A percentile compares a stretch with the other conserved stretches of the same genome.
Conservation (phyloP, 2,797 vertebrate genomes). For the Sebastes vulpes region DNA sequence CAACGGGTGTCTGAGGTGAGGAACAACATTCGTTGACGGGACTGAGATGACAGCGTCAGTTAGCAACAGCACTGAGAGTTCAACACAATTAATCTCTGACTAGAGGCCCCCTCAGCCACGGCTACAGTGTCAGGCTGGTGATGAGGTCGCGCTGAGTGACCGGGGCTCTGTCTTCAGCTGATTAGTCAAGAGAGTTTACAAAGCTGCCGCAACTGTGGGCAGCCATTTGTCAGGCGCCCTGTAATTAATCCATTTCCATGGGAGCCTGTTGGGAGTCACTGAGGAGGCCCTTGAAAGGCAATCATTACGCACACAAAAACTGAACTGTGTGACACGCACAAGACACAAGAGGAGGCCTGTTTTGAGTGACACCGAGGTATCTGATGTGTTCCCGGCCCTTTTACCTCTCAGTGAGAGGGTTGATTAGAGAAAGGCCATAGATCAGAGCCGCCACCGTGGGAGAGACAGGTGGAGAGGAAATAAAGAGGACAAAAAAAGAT, state of each 20-base stretch:
- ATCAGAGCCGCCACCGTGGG: constrained; percentile 41
- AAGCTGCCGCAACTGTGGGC: constrained; percentile 59
- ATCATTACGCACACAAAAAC: constrained; percentile 65
- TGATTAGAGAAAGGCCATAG: constrained; percentile 68
- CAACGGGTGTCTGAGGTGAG: constrained; percentile 34
- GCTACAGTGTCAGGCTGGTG: constrained; percentile 63
- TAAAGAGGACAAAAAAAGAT: constrained; percentile 54
- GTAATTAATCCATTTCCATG: constrained; percentile 82
- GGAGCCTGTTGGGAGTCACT: constrained; percentile 61
- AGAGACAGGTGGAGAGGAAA: constrained; percentile 47
- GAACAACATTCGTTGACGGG: constrained; percentile 21
- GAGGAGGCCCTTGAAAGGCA: constrained; percentile 65
- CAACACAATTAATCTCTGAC: constrained; percentile 70
- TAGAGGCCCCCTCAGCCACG: constrained; percentile 61
- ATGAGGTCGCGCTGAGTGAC: constrained; percentile 76
- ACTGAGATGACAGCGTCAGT: constrained; percentile 49
- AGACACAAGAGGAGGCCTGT: neutral
- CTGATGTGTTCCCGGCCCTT: constrained; percentile 44
- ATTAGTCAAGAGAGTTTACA: constrained; percentile 79
- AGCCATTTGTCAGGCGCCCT: constrained; percentile 69
- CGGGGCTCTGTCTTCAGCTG: constrained; percentile 67
- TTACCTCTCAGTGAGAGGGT: constrained; percentile 52
- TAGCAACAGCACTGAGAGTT: constrained; percentile 32
- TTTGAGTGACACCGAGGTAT: constrained; percentile 44
- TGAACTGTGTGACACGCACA: constrained; percentile 34